phyloP scores from a whole-genome alignment of 2,113 vertebrate species.

The Sorex araneus region DNA sequence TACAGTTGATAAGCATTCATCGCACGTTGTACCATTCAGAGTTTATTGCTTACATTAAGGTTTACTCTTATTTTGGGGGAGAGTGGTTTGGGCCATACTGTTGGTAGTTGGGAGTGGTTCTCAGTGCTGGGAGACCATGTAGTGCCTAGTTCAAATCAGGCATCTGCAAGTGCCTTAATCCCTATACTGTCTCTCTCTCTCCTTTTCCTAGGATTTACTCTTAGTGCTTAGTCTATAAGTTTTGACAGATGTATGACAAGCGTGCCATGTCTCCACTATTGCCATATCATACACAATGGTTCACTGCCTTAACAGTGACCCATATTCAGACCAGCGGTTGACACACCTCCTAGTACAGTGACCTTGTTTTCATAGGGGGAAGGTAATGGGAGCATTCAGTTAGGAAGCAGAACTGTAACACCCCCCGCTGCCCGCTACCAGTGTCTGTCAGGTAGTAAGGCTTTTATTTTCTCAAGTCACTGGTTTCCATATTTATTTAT shows the following conservation, averaged over 20 bases:
- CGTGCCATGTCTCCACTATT: neutral
- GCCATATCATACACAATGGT: neutral
- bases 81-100: too few relatives aligned
- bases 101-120: too few relatives aligned
- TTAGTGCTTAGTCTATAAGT: neutral
- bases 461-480: neutral
- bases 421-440: neutral
- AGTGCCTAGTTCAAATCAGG: too few relatives aligned
- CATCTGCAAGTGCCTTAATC: too few relatives aligned
- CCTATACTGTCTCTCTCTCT: neutral
- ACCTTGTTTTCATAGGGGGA: neutral
- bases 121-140: too few relatives aligned
- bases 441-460: neutral
- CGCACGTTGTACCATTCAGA: too few relatives aligned
- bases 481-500: neutral
- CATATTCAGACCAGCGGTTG: neutral
- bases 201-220: neutral
- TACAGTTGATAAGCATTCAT: too few relatives aligned
- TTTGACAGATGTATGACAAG: constrained; percentile 17
- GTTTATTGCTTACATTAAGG: too few relatives aligned
- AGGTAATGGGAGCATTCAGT: neutral
- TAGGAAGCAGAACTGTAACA: neutral
- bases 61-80: too few relatives aligned
- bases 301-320: neutral
- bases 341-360: neutral